Evolutionary conservation across 2,113 vertebrate species (phyloP).

Genomic region (Corydoras sp.): DNA sequence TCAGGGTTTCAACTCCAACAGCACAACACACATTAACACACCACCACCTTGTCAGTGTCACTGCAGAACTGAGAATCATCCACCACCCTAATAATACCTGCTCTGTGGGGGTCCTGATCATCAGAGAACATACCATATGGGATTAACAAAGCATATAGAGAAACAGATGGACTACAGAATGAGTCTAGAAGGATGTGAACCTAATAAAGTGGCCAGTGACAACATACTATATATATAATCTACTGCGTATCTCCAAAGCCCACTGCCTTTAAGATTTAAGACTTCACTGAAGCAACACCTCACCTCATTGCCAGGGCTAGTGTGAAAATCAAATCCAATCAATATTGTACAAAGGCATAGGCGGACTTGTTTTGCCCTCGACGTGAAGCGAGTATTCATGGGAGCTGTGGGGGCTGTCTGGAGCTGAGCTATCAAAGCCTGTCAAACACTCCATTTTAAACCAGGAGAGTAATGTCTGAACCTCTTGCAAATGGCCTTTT

Average conservation of each 20-base stretch:
- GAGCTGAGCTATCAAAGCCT: slow-evolving; percentile 71
- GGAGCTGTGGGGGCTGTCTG: slow-evolving; percentile 70
- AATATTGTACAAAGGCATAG: slow-evolving; percentile 31
- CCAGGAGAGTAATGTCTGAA: slow-evolving; percentile 39
- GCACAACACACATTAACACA: too few species aligned
- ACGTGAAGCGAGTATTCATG: background rate
- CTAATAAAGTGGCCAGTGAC: too few species aligned
- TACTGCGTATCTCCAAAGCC: background rate
- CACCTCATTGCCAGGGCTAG: slow-evolving; percentile 11
- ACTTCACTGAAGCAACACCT: background rate
- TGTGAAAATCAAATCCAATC: slow-evolving; percentile 33
- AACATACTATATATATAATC: too few species aligned
- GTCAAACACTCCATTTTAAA: slow-evolving; percentile 68
- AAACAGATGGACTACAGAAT: too few species aligned
- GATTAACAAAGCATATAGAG: too few species aligned
- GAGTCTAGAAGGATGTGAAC: too few species aligned
- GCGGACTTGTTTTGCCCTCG: slow-evolving; percentile 24
- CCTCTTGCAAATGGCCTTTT: slow-evolving; percentile 34
- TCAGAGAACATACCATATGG: too few species aligned
- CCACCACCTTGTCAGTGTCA: too few species aligned
- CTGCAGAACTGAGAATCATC: too few species aligned
- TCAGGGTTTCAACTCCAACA: too few species aligned
- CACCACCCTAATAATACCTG: too few species aligned
- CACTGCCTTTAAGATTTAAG: slow-evolving; percentile 17
- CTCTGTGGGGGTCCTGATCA: too few species aligned